Evolutionary conservation across 2,113 vertebrate species (phyloP), one percentile per base, ranked within the genome.

Genomic region (Antigone vipio): DNA sequence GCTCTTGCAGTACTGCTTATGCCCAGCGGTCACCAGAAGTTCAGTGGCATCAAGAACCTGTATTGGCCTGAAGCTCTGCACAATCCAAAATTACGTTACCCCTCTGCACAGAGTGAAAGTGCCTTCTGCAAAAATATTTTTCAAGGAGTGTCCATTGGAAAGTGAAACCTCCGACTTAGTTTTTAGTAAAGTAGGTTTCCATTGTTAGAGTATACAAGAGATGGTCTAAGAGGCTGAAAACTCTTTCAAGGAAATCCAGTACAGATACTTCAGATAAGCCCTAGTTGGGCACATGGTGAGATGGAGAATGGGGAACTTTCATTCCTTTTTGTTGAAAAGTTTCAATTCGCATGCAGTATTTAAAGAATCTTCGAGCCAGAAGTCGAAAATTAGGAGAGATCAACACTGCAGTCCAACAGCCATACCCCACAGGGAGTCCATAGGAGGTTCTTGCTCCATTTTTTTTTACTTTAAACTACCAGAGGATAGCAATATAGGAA

Each of bases 281-380:
- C 18, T 38, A 14, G 16, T 0, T 6, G 4, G 35, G 20, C 6
- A 40, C 7, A 5, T 23, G 17, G 12, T 45, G 23, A 44, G 20
- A 40, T 2, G 1, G 27, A 66, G 15, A 69, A 49, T 9, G 35
- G 5, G 40, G 11, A 71, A 66, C 6, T 69, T 73, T 15, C 5
- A 14, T 67, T 71, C 21, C 6, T 34, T 29, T 64, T 72, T 73
- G 13, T 30, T 89, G 30, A 67, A 60, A 80, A 53, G 8, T 84
- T 66, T 69, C 15, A 27, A 30, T 45, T 26, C 69, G 2, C 8
- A 13, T 29, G 11, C 6, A 47, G 6, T 40, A 24, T 78, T 78
- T 62, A 74, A 64, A 35, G 34, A 58, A 21, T 69, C 20, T 45
- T 11, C 62, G 44, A 58, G 1, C 14, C 13, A 69, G 35, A 80